Conservation (phyloP, 2,888 invertebrate genomes). For the Epirrhoe alternata region DNA sequence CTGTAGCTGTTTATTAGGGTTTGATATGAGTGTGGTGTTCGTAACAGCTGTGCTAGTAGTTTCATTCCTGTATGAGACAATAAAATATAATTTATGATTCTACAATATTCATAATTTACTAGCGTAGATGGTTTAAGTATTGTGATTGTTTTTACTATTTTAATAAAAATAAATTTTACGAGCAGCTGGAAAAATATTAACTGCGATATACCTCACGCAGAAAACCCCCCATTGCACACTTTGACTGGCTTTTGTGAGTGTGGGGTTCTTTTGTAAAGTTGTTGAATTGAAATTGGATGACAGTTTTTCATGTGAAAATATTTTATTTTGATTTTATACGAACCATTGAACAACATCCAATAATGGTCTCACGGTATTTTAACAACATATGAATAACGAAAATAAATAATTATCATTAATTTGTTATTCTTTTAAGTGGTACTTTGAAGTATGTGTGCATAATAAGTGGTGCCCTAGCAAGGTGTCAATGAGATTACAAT, state of each 20-base stretch:
- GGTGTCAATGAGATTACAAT: too few relatives aligned
- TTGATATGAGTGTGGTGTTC: conserved; percentile 5
- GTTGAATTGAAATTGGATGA: not conserved
- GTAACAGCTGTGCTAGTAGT: not conserved
- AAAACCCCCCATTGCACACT: not conserved
- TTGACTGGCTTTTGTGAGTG: conserved; percentile 2
- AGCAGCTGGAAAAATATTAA: not conserved
- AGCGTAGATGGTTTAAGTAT: not conserved
- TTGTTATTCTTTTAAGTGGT: too few relatives aligned
- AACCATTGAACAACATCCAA: not conserved
- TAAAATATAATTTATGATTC: not conserved
- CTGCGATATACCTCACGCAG: not conserved
- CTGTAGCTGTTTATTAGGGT: conserved; percentile 15
- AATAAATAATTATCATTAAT: too few relatives aligned
- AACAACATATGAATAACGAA: too few relatives aligned
- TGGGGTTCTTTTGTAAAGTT: not conserved
- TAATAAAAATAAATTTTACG: not conserved
- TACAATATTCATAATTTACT: not conserved
- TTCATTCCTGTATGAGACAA: conserved; percentile 1
- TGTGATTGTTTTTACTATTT: not conserved
- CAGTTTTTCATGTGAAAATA: not conserved
- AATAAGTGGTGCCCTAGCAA: too few relatives aligned
- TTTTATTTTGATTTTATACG: not conserved
- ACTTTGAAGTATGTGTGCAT: too few relatives aligned
- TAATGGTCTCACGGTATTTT: too few relatives aligned